A percentile compares a stretch with the other conserved stretches of the same genome.
Conservation (phyloP, 2,888 invertebrate species). For the Dendrolimus pini region DNA sequence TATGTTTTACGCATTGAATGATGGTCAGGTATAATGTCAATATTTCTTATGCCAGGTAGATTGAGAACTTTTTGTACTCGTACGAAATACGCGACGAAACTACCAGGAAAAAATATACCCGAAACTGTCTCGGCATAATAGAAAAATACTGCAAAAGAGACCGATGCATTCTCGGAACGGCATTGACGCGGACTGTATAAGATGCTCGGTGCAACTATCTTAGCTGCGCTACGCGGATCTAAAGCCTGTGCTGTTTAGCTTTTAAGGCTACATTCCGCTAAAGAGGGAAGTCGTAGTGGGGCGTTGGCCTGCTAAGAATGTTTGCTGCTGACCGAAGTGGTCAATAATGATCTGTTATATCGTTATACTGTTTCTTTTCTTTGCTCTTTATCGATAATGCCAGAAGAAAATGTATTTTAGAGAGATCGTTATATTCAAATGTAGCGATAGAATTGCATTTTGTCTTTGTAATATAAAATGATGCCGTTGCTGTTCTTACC, state of each 20-base stretch:
- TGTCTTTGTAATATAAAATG: constrained; percentile 21
- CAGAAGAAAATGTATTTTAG: constrained; percentile 27
- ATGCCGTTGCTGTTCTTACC: constrained; percentile 26
- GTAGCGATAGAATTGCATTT: constrained; percentile 21
- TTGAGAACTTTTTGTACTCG: constrained; percentile 6
- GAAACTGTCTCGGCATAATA: constrained; percentile 48
- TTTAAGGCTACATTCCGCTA: constrained; percentile 34
- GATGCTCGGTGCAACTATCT: constrained; percentile 39
- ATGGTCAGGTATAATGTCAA: no score
- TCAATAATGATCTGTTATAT: constrained; percentile 72
- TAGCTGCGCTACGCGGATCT: constrained; percentile 29
- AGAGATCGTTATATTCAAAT: constrained; percentile 24
- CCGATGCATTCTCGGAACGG: constrained; percentile 71
- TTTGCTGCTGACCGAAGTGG: constrained; percentile 70
- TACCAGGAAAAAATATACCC: constrained; percentile 45
- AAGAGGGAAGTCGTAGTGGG: constrained; percentile 42
- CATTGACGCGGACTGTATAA: constrained; percentile 59
- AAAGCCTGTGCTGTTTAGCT: constrained; percentile 25
- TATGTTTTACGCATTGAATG: no score
- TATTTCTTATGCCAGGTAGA: background rate
- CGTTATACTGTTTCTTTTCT: constrained; percentile 51
- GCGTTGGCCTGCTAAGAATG: constrained; percentile 72
- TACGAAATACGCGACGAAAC: constrained; percentile 19
- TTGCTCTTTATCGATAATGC: constrained; percentile 41
- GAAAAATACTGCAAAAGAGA: constrained; percentile 65